Evolutionary conservation across 30 jellyfish, hydroid and myxozoan genomes (phyloP).

Genomic region (Pseudorhiza aurosa): DNA sequence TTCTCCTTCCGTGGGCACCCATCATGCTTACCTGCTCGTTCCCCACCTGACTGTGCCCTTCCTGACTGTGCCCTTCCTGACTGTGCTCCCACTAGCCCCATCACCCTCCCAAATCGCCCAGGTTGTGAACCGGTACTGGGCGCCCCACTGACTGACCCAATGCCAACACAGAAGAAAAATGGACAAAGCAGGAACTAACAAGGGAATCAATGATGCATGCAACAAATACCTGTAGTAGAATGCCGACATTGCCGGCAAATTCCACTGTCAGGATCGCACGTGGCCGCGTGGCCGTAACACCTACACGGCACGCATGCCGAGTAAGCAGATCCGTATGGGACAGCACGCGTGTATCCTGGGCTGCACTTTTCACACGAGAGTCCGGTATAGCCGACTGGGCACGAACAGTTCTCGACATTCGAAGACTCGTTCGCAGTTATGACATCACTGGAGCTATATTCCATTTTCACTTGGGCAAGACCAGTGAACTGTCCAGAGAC

Average conservation of each 20-base stretch:
- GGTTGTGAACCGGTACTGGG: no score
- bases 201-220: no score
- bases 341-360: constrained; percentile 76
- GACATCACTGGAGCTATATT: constrained; percentile 46
- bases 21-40: no score
- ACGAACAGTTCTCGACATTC: constrained; percentile 85
- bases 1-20: no score
- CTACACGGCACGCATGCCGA: constrained; percentile 79
- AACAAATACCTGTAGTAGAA: constrained; percentile 87
- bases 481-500: constrained; percentile 68
- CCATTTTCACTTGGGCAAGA: constrained; percentile 59
- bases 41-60: no score
- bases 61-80: no score
- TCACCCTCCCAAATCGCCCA: no score
- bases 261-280: constrained; percentile 82
- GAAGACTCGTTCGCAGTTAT: constrained; percentile 28
- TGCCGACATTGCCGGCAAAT: constrained; percentile 69
- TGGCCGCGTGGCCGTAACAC: constrained; percentile 72
- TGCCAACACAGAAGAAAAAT: no score
- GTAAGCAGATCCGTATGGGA: constrained; percentile 61
- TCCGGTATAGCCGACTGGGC: constrained; percentile 79
- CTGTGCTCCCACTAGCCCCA: no score
- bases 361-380: constrained; percentile 84
- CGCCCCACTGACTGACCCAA: no score
- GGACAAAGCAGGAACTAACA: no score